Evolutionary conservation across 2,113 vertebrate species (phyloP), one percentile per base, ranked within the genome.

Genomic region (Stictonetta naevosa): DNA sequence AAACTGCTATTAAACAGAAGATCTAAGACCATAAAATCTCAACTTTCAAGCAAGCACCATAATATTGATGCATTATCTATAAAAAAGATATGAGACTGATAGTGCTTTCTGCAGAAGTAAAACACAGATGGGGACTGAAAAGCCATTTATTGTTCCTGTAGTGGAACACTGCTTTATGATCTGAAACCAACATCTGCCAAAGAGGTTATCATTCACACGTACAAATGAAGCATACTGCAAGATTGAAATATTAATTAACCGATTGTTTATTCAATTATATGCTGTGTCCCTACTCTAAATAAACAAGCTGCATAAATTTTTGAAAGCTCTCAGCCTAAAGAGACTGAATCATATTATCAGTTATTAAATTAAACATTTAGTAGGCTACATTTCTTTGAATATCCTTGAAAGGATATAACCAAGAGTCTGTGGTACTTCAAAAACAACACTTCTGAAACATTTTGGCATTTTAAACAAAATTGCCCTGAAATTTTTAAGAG

Each of bases 231-330:
- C 68, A 38, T 17, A 46, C 21, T 71, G 84, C 50, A 85, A 88
- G 22, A 80, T 0, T 83, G 78, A 83, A 87, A 94, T 86, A 85
- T 69, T 93, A 91, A 92, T 92, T 87, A 73, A 92, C 53, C 28
- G 34, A 73, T 7, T 92, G 71, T 94, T 94, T 71, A 94, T 91
- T 91, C 84, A 91, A 73, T 85, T 94, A 74, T 19, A 46, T 71
- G 48, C n/a, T 69, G 22, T 80, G 75, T n/a, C n/a, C 63, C 75
- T 66, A 15, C 72, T 90, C 68, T 8, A 76, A 63, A 80, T 15
- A 94, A 92, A 93, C n/a, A 85, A 91, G 46, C 59, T 74, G 78
- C 91, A 79, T 91, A 90, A 94, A 86, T 38, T 72, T 72, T 62
- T 56, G 58, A 83, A 87, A 93, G 18, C 44, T 76, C 31, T 67